These are phyloP conservation scores for Oscheius sp. DNA, from an alignment of 2,888 invertebrate species.

Conservation along the genomic window DNA sequence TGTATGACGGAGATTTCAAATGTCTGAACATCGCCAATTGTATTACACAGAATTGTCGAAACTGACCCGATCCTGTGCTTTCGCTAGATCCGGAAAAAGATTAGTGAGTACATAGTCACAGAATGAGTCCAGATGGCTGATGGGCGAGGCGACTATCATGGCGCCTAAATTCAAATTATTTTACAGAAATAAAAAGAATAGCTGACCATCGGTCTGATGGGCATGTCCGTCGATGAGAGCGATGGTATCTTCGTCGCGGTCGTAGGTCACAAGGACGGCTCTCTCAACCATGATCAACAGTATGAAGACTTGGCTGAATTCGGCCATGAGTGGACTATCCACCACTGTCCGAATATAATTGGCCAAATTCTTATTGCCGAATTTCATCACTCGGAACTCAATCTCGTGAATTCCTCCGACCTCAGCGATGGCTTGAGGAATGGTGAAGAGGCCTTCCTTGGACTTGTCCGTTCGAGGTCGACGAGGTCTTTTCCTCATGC, in stretches of 20 bases:
- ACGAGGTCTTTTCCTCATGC: not conserved
- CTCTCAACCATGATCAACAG: not conserved
- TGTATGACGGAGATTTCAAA: not conserved
- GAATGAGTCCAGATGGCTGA: not conserved
- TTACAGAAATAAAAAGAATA: not conserved
- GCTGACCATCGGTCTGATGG: not conserved
- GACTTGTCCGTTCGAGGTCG: not conserved
- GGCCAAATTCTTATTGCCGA: not conserved
- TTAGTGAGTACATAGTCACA: not conserved
- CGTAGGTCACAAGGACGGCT: constrained; percentile 6
- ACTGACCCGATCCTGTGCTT: not conserved
- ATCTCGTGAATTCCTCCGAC: constrained; percentile 11
- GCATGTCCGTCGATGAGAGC: constrained; percentile 19
- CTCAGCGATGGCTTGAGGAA: not conserved
- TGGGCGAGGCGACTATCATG: not conserved
- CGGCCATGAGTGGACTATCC: not conserved
- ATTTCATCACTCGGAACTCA: not conserved
- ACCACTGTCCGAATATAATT: not conserved
- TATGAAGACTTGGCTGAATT: constrained; percentile 16
- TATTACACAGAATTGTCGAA: not conserved
- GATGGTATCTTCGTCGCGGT: constrained; percentile 7
- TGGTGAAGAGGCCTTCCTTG: not conserved
- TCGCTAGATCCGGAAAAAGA: not conserved
- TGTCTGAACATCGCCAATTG: not conserved
- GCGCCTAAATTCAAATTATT: not conserved